Conservation (phyloP, 2,888 invertebrate genomes). For the Bedellia somnulentella region DNA sequence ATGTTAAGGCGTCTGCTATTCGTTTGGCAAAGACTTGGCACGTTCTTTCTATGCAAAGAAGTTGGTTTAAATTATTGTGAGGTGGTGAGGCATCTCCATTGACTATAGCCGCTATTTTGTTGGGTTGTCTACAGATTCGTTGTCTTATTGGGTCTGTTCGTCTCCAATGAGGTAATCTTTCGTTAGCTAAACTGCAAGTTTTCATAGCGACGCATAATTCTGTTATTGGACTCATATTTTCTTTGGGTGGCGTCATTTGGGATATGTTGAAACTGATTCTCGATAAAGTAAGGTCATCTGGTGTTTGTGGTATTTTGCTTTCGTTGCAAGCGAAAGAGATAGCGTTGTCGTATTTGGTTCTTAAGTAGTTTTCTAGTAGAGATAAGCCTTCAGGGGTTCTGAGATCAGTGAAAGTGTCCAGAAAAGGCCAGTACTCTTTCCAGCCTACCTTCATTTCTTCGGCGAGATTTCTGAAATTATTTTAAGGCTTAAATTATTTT, state of each 20-base stretch:
- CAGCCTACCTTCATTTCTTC: conserved; percentile 74
- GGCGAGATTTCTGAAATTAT: conserved; percentile 63
- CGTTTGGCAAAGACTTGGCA: conserved; percentile 70
- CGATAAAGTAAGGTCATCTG: conserved; percentile 31
- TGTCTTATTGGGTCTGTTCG: conserved; percentile 36
- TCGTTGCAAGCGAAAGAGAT: conserved; percentile 37
- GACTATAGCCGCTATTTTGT: conserved; percentile 13
- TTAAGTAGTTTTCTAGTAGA: conserved; percentile 75
- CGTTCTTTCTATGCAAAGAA: conserved; percentile 44
- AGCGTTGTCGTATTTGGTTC: conserved; percentile 48
- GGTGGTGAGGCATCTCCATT: conserved; percentile 23
- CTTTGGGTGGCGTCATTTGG: conserved; percentile 18
- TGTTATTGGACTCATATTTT: conserved; percentile 55
- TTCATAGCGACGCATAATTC: conserved; percentile 63
- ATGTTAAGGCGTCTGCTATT: conserved; percentile 64
- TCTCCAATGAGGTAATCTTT: conserved; percentile 28
- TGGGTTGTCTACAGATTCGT: conserved; percentile 31
- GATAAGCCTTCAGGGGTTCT: conserved; percentile 71
- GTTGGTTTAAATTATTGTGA: conserved; percentile 40
- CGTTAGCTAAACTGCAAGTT: conserved; percentile 51
- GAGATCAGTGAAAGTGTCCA: conserved; percentile 80
- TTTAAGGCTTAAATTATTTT: background rate
- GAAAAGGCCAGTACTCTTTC: conserved; percentile 93
- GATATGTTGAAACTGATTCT: conserved; percentile 27
- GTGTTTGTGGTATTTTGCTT: conserved; percentile 24